Evolutionary conservation across 2,797 vertebrate genomes (phyloP).

Genomic region (Triplophysa bombifrons): DNA sequence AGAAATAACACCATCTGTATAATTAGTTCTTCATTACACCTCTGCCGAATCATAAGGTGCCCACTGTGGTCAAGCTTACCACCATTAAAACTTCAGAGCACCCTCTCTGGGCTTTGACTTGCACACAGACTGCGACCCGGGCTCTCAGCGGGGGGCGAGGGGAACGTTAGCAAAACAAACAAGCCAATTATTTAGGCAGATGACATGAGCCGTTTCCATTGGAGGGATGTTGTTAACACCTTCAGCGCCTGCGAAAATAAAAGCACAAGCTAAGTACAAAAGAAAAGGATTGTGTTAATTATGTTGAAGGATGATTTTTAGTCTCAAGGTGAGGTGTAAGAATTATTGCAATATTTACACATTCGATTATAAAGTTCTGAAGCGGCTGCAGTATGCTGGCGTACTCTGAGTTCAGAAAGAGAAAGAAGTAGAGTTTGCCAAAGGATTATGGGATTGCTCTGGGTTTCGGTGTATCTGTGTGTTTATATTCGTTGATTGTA

Average conservation of each 20-base stretch:
- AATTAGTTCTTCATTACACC: slow-evolving; percentile 16
- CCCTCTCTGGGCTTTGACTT: slow-evolving; percentile 4
- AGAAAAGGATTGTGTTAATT: background rate
- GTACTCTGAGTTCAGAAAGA: background rate
- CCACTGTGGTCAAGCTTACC: slow-evolving; percentile 11
- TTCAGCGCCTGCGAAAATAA: slow-evolving; percentile 4
- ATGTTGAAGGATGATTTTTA: background rate
- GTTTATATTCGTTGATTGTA: slow-evolving; percentile 53
- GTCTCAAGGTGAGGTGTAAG: background rate
- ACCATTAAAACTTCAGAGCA: background rate
- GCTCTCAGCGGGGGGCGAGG: background rate
- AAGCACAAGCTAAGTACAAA: slow-evolving; percentile 19
- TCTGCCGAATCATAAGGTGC: slow-evolving; percentile 32
- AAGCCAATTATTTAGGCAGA: slow-evolving; percentile 31
- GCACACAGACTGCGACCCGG: background rate
- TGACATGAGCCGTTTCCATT: background rate
- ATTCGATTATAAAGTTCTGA: background rate
- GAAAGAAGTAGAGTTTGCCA: background rate
- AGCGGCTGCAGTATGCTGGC: slow-evolving; percentile 17
- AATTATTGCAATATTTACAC: slow-evolving; percentile 10
- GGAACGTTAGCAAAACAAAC: background rate
- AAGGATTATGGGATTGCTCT: slow-evolving; percentile 39
- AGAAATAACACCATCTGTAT: background rate
- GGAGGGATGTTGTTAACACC: slow-evolving; percentile 15
- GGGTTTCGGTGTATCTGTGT: background rate